Evolutionary conservation across 92 coral and sea anemone species (phyloP).

Genomic region (Zoanthus sociatus): DNA sequence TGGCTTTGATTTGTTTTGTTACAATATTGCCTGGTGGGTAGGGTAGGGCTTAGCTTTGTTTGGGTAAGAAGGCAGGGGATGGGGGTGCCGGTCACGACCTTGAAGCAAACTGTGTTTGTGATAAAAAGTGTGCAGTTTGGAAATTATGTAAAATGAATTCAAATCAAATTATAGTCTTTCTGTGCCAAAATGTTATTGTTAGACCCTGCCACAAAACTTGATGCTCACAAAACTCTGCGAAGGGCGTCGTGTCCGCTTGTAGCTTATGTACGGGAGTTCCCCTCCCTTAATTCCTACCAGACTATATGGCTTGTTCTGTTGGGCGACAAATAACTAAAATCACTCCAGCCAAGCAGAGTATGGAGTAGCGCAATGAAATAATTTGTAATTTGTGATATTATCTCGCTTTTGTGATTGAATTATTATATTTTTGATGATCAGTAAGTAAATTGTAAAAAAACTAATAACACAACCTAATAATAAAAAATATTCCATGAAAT

Average conservation of each 20-base stretch:
- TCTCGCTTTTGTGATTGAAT: slow-evolving; percentile 25
- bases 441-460: slow-evolving; percentile 26
- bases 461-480: slow-evolving; percentile 19
- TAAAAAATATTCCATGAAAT: slow-evolving; percentile 11
- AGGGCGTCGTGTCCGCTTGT: slow-evolving; percentile 28
- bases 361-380: slow-evolving; percentile 41
- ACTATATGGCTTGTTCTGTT: not conserved
- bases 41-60: slow-evolving; percentile 31
- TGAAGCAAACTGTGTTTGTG: slow-evolving; percentile 29
- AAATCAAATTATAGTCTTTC: slow-evolving; percentile 23
- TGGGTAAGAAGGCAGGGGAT: slow-evolving; percentile 13
- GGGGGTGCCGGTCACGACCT: slow-evolving; percentile 9
- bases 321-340: slow-evolving; percentile 16
- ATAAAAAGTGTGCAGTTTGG: slow-evolving; percentile 26
- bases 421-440: slow-evolving; percentile 25
- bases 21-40: slow-evolving; percentile 29
- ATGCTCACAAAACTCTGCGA: slow-evolving; percentile 25
- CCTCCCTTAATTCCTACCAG: not conserved
- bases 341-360: slow-evolving; percentile 28
- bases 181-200: slow-evolving; percentile 33
- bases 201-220: slow-evolving; percentile 29
- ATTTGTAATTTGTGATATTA: slow-evolving; percentile 21
- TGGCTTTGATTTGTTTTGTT: slow-evolving; percentile 36
- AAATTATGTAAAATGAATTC: slow-evolving; percentile 18
- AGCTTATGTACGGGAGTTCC: slow-evolving; percentile 23